These are phyloP conservation scores for Acestrorhynchus altus DNA, from an alignment of 2,797 vertebrate genomes.

Conservation along the genomic window DNA sequence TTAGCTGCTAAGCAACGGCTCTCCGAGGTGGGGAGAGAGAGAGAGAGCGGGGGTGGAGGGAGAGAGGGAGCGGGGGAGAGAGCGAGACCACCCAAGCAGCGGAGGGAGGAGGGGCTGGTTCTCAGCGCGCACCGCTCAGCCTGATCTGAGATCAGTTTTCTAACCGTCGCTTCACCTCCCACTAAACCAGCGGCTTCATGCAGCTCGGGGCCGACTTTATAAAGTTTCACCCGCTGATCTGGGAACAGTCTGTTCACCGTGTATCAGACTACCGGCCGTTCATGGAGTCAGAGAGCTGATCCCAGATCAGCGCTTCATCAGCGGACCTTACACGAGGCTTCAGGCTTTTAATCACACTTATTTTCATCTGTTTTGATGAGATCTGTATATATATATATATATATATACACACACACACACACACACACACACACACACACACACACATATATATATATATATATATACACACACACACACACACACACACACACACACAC, in stretches of 20 bases:
- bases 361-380: no score
- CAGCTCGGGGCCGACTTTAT: background rate
- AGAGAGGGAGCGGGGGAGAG: conserved; percentile 21
- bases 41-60: conserved; percentile 1
- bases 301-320: background rate
- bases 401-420: no score
- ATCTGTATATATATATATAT: no score
- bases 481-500: no score
- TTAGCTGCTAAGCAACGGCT: conserved; percentile 96
- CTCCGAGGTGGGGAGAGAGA: conserved; percentile 85
- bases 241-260: background rate
- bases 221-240: background rate
- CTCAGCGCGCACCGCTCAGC: no score
- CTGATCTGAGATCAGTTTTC: background rate
- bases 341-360: no score
- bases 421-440: no score
- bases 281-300: background rate
- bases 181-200: background rate
- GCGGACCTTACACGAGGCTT: no score
- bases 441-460: no score
- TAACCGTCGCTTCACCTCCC: background rate
- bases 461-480: no score
- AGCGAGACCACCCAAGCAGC: conserved; percentile 84
- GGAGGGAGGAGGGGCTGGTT: conserved; percentile 1
- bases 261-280: background rate